Conservation (phyloP, 2,797 vertebrate genomes). For the Cynopterus sphinx region DNA sequence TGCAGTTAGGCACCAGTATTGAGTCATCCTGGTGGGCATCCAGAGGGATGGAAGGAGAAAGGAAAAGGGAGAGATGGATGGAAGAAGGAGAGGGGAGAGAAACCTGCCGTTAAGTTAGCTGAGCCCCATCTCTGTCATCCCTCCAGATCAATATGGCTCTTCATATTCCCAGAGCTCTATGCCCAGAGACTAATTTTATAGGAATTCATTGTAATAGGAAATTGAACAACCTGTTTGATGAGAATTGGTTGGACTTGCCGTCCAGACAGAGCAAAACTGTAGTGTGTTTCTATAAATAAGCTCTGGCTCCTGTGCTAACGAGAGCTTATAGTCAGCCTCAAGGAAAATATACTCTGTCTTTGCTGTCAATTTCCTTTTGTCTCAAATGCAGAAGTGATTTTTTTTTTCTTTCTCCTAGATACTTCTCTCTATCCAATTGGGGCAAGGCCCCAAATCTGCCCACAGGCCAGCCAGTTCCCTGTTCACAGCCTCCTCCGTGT, state of each 20-base stretch:
- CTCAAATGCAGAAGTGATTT: neutral
- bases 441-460: neutral
- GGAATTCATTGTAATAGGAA: neutral
- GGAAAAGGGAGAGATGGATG: neutral
- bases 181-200: neutral
- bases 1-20: neutral
- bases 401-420: neutral
- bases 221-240: neutral
- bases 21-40: neutral
- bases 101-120: neutral
- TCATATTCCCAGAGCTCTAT: neutral
- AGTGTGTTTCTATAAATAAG: constrained; percentile 53
- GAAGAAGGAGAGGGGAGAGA: neutral
- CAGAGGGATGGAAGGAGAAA: neutral
- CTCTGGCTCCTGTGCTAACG: constrained; percentile 23
- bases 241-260: constrained; percentile 36
- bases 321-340: neutral
- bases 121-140: neutral
- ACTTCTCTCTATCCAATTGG: neutral
- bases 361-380: constrained; percentile 28
- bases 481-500: neutral
- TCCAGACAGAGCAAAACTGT: neutral
- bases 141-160: neutral
- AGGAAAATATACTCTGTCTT: neutral
- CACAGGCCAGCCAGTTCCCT: neutral